phyloP scores from a whole-genome alignment of 2,888 invertebrate species.

The Holacanthella duospinosa region DNA sequence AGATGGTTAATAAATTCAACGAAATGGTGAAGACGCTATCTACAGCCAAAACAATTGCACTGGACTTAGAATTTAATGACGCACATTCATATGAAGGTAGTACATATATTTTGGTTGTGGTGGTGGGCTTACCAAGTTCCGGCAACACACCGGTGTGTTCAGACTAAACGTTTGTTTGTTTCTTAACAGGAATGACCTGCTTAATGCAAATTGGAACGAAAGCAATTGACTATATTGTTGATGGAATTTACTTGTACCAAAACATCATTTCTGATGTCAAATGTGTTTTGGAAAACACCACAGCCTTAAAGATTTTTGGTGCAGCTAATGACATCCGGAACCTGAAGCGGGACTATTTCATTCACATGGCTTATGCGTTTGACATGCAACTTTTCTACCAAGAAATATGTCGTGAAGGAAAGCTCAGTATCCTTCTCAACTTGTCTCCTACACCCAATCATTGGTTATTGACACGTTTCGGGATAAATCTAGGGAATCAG shows the following conservation, averaged over 20 bases:
- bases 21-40: no score
- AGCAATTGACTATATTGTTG: background rate
- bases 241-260: background rate
- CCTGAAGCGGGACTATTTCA: background rate
- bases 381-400: background rate
- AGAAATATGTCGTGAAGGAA: background rate
- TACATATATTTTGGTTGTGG: no score
- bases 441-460: background rate
- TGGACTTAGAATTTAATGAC: no score
- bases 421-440: background rate
- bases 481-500: no score
- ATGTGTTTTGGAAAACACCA: background rate
- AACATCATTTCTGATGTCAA: background rate
- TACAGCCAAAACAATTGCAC: no score
- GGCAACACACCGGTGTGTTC: no score
- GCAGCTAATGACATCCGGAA: background rate
- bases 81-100: no score
- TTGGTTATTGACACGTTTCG: background rate
- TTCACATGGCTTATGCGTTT: background rate
- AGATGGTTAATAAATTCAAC: no score
- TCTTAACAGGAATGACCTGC: background rate
- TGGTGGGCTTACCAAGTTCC: no score
- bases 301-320: background rate
- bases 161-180: no score
- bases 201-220: background rate